Conservation (phyloP, 1,140 invertebrate genomes). For the Temnothorax longispinosus region DNA sequence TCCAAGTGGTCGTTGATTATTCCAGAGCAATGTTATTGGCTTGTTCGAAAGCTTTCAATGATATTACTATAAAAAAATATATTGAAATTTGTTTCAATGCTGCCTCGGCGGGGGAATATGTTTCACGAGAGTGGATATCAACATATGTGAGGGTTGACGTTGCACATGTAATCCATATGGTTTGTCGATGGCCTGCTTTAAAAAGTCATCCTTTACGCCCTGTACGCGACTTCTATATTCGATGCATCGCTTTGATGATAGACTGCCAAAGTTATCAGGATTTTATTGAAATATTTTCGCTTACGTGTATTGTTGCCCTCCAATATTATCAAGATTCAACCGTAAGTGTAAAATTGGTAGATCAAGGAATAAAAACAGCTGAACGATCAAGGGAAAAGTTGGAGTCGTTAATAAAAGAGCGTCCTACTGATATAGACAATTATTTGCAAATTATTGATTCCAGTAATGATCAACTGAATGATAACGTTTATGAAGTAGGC, state of each 20-base stretch:
- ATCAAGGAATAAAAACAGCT: neutral
- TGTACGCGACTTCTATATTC: slow-evolving; percentile 5
- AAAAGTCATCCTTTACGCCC: neutral
- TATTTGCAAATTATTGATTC: neutral
- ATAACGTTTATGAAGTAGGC: neutral
- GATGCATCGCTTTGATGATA: neutral
- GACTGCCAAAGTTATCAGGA: neutral
- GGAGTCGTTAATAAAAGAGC: neutral
- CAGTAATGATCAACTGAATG: neutral
- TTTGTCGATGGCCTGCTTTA: neutral
- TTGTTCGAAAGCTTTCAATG: too few relatives aligned
- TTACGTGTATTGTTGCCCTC: neutral
- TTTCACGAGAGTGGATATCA: neutral
- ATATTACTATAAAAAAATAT: slow-evolving; percentile 1
- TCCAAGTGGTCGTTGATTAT: too few relatives aligned
- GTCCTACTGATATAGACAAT: slow-evolving; percentile 1
- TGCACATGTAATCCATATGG: neutral
- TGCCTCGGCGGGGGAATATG: neutral
- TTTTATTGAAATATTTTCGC: neutral
- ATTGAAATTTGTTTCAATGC: slow-evolving; percentile 12
- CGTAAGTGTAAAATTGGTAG: neutral
- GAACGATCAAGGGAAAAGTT: neutral
- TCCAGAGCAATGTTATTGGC: too few relatives aligned
- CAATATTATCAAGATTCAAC: neutral
- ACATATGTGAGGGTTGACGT: neutral